Percentiles rank a stretch among this genome's conserved stretches.
Conservation (phyloP, 2,113 vertebrate species). For the Progne subis region DNA sequence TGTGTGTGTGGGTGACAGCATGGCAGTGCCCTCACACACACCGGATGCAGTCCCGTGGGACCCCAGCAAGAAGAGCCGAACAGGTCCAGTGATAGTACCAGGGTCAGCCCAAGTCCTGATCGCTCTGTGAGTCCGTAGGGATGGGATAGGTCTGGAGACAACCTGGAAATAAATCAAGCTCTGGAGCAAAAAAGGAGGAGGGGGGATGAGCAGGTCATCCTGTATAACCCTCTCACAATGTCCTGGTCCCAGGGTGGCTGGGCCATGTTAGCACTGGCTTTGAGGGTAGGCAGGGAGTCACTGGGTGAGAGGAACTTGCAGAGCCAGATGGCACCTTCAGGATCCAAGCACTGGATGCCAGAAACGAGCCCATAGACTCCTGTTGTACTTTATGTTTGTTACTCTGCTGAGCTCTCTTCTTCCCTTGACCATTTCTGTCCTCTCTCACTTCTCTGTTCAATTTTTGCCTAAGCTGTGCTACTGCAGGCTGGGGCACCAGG, state of each 20-base stretch:
- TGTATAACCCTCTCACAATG: accelerated
- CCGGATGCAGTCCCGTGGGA: accelerated
- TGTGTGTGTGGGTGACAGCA: accelerated
- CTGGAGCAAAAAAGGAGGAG: not conserved
- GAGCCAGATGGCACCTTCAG: not conserved
- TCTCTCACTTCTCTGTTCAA: not conserved
- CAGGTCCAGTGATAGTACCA: not conserved
- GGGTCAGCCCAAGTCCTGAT: not conserved
- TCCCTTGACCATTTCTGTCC: not conserved
- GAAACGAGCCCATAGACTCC: not conserved
- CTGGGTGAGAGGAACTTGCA: not conserved
- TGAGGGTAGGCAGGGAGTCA: not conserved
- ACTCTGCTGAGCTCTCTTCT: not conserved
- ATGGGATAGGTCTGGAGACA: accelerated
- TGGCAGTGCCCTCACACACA: not conserved
- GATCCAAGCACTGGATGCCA: not conserved
- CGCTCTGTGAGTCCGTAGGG: not conserved
- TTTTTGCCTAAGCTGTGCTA: not conserved
- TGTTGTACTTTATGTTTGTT: not conserved
- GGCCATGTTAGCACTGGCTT: not conserved
- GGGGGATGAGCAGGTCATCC: not conserved
- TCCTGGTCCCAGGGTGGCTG: not conserved
- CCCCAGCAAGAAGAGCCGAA: not conserved
- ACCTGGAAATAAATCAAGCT: not conserved
- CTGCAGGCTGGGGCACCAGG: not conserved